These are phyloP conservation scores for Drosophila infuscata DNA, from an alignment of 2,888 invertebrate species.

Conservation along the genomic window DNA sequence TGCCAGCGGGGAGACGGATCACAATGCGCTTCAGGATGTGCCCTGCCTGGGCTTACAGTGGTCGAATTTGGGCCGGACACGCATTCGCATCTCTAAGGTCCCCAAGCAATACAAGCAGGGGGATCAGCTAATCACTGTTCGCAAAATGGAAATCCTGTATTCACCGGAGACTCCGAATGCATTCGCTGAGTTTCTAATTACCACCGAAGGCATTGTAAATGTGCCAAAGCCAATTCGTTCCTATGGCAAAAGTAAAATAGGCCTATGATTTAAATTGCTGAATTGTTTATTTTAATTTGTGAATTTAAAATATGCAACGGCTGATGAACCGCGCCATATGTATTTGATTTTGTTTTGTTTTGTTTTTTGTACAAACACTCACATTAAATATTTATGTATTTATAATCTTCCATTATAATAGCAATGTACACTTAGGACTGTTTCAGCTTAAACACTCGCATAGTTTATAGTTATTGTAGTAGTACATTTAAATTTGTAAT, in stretches of 20 bases:
- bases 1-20: constrained; percentile 11
- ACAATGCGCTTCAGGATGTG: constrained; percentile 73
- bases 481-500: constrained; percentile 71
- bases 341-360: constrained; percentile 9
- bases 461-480: constrained; percentile 57
- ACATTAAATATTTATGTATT: constrained; percentile 57
- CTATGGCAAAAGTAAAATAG: constrained; percentile 6
- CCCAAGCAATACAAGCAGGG: constrained; percentile 76
- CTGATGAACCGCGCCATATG: constrained; percentile 11
- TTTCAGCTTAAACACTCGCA: constrained; percentile 33
- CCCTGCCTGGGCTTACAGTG: constrained; percentile 89
- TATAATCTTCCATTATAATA: constrained; percentile 44
- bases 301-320: constrained; percentile 68
- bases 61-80: constrained; percentile 88
- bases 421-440: constrained; percentile 65
- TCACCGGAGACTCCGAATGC: constrained; percentile 87
- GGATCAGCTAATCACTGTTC: constrained; percentile 71
- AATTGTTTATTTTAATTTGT: constrained; percentile 62
- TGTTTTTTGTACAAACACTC: constrained; percentile 67
- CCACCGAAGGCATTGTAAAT: constrained; percentile 84
- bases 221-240: constrained; percentile 49
- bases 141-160: constrained; percentile 86
- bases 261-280: constrained; percentile 27
- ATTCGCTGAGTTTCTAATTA: constrained; percentile 86
- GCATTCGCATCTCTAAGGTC: constrained; percentile 86